Base-by-base conservation (phyloP, 1,140 invertebrate species). In the Drosophila gunungcola region DNA sequence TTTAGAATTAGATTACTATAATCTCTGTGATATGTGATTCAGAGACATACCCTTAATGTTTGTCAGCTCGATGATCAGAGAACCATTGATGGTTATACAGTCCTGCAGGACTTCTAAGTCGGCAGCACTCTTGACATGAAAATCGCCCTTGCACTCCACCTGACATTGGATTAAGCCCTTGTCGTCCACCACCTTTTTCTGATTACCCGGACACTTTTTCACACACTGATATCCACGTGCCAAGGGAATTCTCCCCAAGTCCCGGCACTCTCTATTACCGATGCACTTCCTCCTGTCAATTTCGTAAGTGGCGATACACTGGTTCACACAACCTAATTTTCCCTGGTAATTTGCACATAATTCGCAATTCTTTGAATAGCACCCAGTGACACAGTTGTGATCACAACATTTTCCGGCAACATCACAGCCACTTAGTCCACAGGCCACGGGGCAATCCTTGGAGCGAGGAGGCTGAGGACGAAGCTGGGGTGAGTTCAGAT, bases 41-140 rank as follows among this genome's bases (percentile, higher is more conserved):
- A 5, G 0, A 12, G 11, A n/a, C 72, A 56, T 13, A 91, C 91
- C 83, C 55, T 84, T 86, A 4, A 90, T 76, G 16, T 89, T 58
- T 0, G 48, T 62, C 3, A 92, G 16, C 21, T 91, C 84, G 2
- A 92, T 90, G 10, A 73, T 82, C 2, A 92, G 54, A 3, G 91
- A 91, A 38, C 91, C 91, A 53, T 86, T 68, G n/a, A 92, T 73
- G 0, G 46, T 86, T 5, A 63, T 61, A 61, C 91, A 92, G 16
- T 91, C 91, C 10, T 54, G 53, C 13, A 92, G 29, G 4, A 5
- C 29, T 11, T 73, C 72, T 21, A 78, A 27, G 52, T 90, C 91
- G 10, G 43, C 55, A 1, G 21, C 25, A 0, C 58, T 63, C 42
- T 72, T 73, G 4, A 91, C 54, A 39, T 78, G 69, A 43, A 75